phyloP scores from a whole-genome alignment of 2,888 invertebrate genomes.

The Hydrotaea cyrtoneurina region DNA sequence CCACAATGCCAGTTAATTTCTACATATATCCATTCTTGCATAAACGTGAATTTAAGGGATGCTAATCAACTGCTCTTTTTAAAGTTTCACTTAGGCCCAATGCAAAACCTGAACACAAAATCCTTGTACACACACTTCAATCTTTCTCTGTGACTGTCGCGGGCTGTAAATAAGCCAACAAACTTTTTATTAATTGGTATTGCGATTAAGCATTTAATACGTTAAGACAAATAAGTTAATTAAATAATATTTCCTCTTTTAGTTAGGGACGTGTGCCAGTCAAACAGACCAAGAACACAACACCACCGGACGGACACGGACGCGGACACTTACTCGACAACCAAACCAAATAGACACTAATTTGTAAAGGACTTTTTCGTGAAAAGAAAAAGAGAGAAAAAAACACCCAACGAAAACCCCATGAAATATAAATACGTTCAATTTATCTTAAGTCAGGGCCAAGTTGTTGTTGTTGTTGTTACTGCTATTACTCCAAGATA shows the following conservation, averaged over 20 bases:
- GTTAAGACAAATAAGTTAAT: constrained; percentile 55
- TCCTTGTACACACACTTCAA: too few relatives aligned
- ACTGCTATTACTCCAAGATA: constrained; percentile 14
- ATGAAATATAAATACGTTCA: constrained; percentile 34
- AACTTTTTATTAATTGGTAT: constrained; percentile 10
- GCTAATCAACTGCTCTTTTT: too few relatives aligned
- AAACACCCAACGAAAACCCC: not conserved
- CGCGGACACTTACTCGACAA: not conserved
- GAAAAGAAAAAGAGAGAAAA: not conserved
- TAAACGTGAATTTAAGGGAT: too few relatives aligned
- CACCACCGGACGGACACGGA: not conserved
- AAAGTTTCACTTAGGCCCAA: too few relatives aligned
- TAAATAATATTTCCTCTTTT: constrained; percentile 47
- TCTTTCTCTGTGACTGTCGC: too few relatives aligned
- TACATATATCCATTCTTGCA: too few relatives aligned
- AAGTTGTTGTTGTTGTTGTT: constrained; percentile 8
- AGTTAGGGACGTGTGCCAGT: constrained; percentile 16
- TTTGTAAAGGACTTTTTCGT: constrained; percentile 12
- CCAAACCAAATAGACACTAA: constrained; percentile 21
- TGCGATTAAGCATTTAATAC: constrained; percentile 10
- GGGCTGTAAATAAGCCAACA: not conserved
- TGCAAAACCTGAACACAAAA: too few relatives aligned
- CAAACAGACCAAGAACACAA: not conserved
- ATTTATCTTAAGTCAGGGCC: constrained; percentile 23
- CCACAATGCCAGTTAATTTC: too few relatives aligned